Evolutionary conservation across 2,888 invertebrate genomes (phyloP), one percentile per base, ranked within the genome.

Genomic region (Drosophila anceps): DNA sequence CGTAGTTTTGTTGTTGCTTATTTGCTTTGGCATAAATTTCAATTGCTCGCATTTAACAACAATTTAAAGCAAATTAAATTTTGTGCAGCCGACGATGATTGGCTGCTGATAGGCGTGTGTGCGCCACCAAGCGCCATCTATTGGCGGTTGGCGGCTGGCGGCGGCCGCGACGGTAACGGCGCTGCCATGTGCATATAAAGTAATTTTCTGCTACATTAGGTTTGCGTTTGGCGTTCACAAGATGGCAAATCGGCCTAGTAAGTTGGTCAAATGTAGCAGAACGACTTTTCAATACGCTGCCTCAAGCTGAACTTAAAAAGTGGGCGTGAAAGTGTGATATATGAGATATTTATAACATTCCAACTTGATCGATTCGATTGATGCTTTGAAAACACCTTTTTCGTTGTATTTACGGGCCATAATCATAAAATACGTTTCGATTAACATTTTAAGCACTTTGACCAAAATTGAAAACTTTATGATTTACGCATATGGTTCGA

Each of bases 21-120:
- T 61, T 73, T 65, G 74, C 37, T 67, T 75, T 88, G 83, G 88
- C 86, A 86, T 90, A 86, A 90, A 87, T 88, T 88, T 90, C 90
- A 87, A 87, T 90, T 87, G 89, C 70, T 88, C 88, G 88, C 86
- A 85, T 85, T 90, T 86, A 90, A 71, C 90, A 90, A 82, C 86
- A 86, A 86, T 90, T 86, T 86, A 88, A 88, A 80, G 86, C 86
- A 81, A 90, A 86, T 86, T 86, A 90, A 83, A 88, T 83, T 88
- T 85, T 76, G 64, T 75, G 73, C 67, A 76, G 73, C 62, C 63
- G 76, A 51, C 76, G 88, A 87, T 84, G 87, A 89, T 89, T 87
- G 84, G 77, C 73, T 84, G 90, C 77, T 61, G 89, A 89, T 84
- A 84, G 87, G 89, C 79, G 69, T 69, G 69, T 62, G 87, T 46